phyloP scores from a whole-genome alignment of 2,888 invertebrate species.

The Trachelus stipa region DNA sequence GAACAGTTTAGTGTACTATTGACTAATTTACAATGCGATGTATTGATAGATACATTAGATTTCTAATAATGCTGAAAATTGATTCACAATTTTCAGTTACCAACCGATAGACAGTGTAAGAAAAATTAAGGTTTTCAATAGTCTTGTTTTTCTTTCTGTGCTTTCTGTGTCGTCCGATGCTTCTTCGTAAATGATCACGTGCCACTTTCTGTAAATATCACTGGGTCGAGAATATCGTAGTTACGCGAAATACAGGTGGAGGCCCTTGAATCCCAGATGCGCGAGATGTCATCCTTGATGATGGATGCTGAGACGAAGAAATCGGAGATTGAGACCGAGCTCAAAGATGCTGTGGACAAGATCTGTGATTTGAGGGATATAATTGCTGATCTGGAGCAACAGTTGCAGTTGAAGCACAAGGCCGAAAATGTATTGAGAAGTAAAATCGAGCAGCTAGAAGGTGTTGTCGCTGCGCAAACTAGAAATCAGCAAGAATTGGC shows the following conservation, averaged over 20 bases:
- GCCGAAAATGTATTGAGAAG: slow-evolving; percentile 74
- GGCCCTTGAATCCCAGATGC: slow-evolving; percentile 80
- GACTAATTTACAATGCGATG: background rate
- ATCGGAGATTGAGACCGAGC: slow-evolving; percentile 76
- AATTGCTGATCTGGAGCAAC: slow-evolving; percentile 80
- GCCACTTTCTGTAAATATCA: slow-evolving; percentile 24
- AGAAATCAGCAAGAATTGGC: slow-evolving; percentile 70
- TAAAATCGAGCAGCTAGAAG: slow-evolving; percentile 72
- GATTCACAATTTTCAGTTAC: background rate
- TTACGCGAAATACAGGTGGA: slow-evolving; percentile 73
- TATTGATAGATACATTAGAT: background rate
- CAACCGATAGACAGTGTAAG: background rate
- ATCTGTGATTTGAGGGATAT: slow-evolving; percentile 80
- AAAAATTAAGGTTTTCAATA: background rate
- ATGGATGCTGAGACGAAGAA: slow-evolving; percentile 73
- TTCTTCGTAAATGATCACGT: background rate
- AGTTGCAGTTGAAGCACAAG: slow-evolving; percentile 76
- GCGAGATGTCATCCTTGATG: slow-evolving; percentile 75
- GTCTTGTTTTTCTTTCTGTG: slow-evolving; percentile 8
- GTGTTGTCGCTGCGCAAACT: slow-evolving; percentile 71
- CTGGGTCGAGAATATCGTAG: slow-evolving; percentile 15
- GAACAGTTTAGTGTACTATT: background rate
- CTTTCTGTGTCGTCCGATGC: slow-evolving; percentile 12
- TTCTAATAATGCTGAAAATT: background rate
- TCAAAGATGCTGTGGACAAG: slow-evolving; percentile 82